Conservation (phyloP, 2,888 invertebrate species). For the Tenthredo notha region DNA sequence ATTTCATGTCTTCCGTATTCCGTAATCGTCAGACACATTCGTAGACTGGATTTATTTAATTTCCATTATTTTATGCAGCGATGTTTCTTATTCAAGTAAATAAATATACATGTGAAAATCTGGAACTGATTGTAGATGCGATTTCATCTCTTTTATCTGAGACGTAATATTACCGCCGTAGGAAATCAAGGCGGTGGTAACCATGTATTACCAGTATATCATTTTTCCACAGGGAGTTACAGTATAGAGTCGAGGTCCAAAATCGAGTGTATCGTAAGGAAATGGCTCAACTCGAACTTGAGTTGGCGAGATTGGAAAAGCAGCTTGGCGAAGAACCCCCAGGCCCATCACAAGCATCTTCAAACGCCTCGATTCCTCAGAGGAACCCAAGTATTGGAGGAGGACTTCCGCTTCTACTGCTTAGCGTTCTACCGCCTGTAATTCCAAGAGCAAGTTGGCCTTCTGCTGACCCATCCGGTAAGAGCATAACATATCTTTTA, state of each 20-base stretch:
- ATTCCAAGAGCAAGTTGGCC: constrained; percentile 90
- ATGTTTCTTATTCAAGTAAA: not conserved
- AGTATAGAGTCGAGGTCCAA: constrained; percentile 94
- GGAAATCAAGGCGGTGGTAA: not conserved
- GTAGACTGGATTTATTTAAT: not conserved
- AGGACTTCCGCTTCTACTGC: constrained; percentile 85
- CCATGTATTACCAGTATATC: not conserved
- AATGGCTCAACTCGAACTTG: constrained; percentile 88
- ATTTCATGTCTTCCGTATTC: too few species aligned
- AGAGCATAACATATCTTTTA: constrained; percentile 57
- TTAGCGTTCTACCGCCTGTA: constrained; percentile 87
- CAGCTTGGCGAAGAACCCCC: constrained; percentile 82
- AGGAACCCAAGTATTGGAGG: constrained; percentile 85
- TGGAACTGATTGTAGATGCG: not conserved
- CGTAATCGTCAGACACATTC: not conserved
- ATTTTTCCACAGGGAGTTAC: constrained; percentile 81
- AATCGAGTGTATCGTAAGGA: constrained; percentile 93
- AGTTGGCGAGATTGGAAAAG: constrained; percentile 88
- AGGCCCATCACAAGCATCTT: constrained; percentile 79
- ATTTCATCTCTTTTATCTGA: not conserved
- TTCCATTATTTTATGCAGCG: not conserved
- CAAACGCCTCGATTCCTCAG: constrained; percentile 81
- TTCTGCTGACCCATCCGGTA: constrained; percentile 82
- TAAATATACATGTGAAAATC: not conserved
- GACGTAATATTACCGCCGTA: not conserved